Percentiles rank a stretch among this genome's conserved stretches.
phyloP scores from a whole-genome alignment of 2,888 invertebrate genomes.

The Pharmacophagus antenor region DNA sequence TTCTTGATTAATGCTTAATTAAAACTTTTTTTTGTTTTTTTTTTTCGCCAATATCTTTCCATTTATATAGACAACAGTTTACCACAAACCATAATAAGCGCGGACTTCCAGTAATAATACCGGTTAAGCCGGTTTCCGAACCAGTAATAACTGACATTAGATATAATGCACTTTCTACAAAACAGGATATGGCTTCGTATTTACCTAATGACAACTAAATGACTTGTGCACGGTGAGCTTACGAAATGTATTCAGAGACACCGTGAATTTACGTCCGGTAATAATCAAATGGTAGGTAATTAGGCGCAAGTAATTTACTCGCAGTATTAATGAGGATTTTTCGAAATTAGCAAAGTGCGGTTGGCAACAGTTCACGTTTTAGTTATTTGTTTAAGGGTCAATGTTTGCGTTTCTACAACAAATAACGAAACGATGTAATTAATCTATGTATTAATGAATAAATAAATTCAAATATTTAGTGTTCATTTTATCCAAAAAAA shows the following conservation, averaged over 20 bases:
- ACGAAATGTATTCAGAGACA: constrained; percentile 33
- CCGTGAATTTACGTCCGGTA: constrained; percentile 26
- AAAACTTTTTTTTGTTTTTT: too few species aligned
- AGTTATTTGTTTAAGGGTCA: too few species aligned
- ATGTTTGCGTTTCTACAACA: too few species aligned
- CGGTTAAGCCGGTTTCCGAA: constrained; percentile 22
- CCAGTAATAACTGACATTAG: constrained; percentile 27
- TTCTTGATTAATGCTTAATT: too few species aligned
- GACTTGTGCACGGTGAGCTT: constrained; percentile 36
- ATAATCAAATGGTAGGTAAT: not conserved
- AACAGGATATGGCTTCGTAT: constrained; percentile 40
- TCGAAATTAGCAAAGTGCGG: too few species aligned
- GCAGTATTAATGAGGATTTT: too few species aligned
- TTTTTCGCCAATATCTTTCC: too few species aligned
- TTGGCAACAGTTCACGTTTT: not conserved
- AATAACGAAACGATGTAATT: too few species aligned
- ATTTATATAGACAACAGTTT: not conserved
- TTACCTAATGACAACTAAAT: constrained; percentile 37
- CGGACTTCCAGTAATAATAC: not conserved
- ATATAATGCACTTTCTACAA: constrained; percentile 23
- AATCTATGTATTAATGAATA: too few species aligned
- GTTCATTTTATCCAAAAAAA: too few species aligned
- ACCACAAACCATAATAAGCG: not conserved
- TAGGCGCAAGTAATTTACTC: not conserved
- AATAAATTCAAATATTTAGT: too few species aligned